Evolutionary conservation across 2,113 vertebrate genomes (phyloP).

Genomic region (Trichomycterus rosablanca): DNA sequence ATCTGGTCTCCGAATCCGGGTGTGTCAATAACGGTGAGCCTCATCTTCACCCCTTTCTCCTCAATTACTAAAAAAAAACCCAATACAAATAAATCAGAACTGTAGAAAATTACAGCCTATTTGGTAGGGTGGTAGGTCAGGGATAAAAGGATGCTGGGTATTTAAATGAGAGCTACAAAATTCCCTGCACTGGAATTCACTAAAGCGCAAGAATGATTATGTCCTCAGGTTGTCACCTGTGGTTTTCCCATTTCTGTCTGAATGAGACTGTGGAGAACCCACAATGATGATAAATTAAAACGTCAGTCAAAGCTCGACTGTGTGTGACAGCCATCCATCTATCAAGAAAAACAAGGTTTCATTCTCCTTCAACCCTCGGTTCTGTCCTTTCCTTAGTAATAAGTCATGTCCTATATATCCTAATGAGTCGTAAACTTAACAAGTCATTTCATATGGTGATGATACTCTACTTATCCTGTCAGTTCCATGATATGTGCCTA

Average conservation of each 20-base stretch:
- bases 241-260: conserved; percentile 17
- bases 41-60: conserved; percentile 84
- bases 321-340: neutral
- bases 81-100: conserved; percentile 8
- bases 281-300: conserved; percentile 29
- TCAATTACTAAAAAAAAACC: conserved; percentile 70
- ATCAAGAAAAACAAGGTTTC: too few relatives aligned
- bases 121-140: too few relatives aligned
- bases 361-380: too few relatives aligned
- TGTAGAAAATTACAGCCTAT: too few relatives aligned
- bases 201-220: neutral
- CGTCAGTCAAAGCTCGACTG: conserved; percentile 14
- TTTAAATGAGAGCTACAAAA: too few relatives aligned
- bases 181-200: neutral
- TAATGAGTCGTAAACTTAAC: too few relatives aligned
- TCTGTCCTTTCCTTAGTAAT: too few relatives aligned
- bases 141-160: too few relatives aligned
- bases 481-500: too few relatives aligned
- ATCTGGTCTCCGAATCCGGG: conserved; percentile 87
- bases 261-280: conserved; percentile 4
- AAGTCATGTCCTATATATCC: too few relatives aligned
- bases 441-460: too few relatives aligned
- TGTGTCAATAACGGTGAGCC: conserved; percentile 81
- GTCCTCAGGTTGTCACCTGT: neutral
- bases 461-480: too few relatives aligned